These are phyloP conservation scores for Phenacoccus solenopsis DNA, from an alignment of 1,140 invertebrate genomes.

Conservation along the genomic window DNA sequence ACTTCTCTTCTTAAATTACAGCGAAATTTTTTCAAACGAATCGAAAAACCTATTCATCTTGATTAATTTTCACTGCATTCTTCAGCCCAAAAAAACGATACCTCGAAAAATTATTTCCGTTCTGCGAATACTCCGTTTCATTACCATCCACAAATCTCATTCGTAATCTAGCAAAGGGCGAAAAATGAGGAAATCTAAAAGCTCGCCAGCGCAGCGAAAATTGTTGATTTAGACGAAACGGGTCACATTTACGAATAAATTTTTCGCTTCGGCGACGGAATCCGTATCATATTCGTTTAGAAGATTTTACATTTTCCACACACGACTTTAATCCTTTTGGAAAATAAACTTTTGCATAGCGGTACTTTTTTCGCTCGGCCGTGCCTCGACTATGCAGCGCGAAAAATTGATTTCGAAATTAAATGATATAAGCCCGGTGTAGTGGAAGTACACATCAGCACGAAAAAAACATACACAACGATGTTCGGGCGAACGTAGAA, in stretches of 20 bases:
- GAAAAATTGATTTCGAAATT: conserved; percentile 15
- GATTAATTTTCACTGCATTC: too few relatives aligned
- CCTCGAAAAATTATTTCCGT: too few relatives aligned
- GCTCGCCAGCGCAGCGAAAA: too few relatives aligned
- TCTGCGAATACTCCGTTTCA: too few relatives aligned
- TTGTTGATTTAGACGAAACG: neutral
- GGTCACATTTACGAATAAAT: neutral
- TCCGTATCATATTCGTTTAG: neutral
- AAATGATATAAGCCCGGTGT: conserved; percentile 8
- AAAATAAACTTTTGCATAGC: neutral
- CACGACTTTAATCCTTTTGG: neutral
- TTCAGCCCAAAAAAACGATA: too few relatives aligned
- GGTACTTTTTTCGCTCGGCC: neutral
- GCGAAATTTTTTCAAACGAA: too few relatives aligned
- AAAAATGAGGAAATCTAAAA: too few relatives aligned
- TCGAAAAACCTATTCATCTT: too few relatives aligned
- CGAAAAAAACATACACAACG: conserved; percentile 6
- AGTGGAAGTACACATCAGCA: neutral
- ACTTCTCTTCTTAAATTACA: too few relatives aligned
- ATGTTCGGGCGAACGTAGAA: conserved; percentile 8
- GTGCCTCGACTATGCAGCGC: neutral
- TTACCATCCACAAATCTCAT: too few relatives aligned
- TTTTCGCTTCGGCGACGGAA: neutral
- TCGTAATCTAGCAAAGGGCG: too few relatives aligned
- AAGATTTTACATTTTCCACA: neutral